Conservation (phyloP, 2,113 vertebrate genomes). For the Stictonetta naevosa region DNA sequence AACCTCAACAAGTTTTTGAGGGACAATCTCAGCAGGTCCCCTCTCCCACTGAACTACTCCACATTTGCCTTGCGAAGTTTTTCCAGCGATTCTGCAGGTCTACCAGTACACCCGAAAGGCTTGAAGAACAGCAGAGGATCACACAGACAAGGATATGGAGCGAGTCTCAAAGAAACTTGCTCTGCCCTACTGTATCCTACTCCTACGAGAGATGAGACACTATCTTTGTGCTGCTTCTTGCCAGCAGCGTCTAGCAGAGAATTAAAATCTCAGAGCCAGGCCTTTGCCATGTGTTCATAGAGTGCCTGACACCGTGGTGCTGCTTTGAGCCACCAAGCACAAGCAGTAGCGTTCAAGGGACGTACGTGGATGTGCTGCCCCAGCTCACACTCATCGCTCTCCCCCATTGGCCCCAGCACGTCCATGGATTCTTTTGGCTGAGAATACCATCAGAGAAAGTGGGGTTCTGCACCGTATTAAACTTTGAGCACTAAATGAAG, state of each 20-base stretch:
- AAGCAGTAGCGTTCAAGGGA: background rate
- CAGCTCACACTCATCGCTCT: fast-evolving
- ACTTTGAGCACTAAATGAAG: background rate
- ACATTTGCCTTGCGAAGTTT: background rate
- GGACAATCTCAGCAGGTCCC: background rate
- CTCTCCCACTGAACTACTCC: background rate
- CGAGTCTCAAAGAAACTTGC: background rate
- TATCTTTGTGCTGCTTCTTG: background rate
- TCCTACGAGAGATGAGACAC: background rate
- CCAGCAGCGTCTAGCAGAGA: background rate
- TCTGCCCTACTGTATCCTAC: background rate
- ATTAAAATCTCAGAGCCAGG: background rate
- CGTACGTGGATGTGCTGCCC: background rate
- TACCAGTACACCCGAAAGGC: background rate
- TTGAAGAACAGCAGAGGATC: background rate
- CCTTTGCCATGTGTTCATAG: background rate
- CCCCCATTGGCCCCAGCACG: background rate
- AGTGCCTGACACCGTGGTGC: background rate
- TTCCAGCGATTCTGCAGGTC: background rate
- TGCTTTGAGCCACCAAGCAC: background rate
- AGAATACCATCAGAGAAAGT: background rate
- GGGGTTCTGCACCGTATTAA: background rate
- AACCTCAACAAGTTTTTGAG: background rate
- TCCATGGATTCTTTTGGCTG: background rate
- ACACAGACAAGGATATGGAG: background rate